phyloP scores from a whole-genome alignment of 2,888 invertebrate species.

The Standfussiana lucernea region DNA sequence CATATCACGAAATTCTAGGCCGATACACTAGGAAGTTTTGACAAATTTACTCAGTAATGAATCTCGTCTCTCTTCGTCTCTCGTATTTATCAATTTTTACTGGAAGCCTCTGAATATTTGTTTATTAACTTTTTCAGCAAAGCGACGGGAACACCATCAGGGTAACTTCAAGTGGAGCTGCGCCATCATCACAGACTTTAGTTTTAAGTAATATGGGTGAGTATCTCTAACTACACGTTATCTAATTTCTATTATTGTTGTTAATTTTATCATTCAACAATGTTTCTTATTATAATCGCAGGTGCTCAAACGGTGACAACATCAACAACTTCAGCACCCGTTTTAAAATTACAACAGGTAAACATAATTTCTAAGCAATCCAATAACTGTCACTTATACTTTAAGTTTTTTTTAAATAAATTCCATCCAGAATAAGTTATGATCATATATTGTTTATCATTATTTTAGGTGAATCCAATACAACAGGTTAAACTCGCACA shows the following conservation, averaged over 20 bases:
- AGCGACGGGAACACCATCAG: constrained; percentile 84
- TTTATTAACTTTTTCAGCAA: constrained; percentile 74
- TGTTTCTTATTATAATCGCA: constrained; percentile 60
- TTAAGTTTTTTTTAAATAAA: constrained; percentile 29
- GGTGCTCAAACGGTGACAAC: constrained; percentile 84
- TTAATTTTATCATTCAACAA: background rate
- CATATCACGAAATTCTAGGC: background rate
- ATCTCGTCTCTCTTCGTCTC: too few species aligned
- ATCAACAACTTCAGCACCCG: constrained; percentile 81
- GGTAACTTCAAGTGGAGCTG: constrained; percentile 80
- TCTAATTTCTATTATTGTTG: background rate
- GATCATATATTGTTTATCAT: constrained; percentile 64
- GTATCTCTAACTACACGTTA: constrained; percentile 39
- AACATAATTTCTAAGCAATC: constrained; percentile 10
- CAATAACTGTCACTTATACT: constrained; percentile 2
- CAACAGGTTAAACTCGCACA: constrained; percentile 89
- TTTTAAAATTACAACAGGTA: constrained; percentile 88
- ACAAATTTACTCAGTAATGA: background rate
- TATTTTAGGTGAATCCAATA: constrained; percentile 88
- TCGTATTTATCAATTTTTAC: background rate
- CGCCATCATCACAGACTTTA: constrained; percentile 85
- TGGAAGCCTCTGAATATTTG: background rate
- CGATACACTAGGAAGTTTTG: background rate
- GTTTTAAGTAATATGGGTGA: constrained; percentile 87
- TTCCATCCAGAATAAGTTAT: constrained; percentile 41